phyloP scores from a whole-genome alignment of 1,140 invertebrate genomes.

The Drosophila saltans region DNA sequence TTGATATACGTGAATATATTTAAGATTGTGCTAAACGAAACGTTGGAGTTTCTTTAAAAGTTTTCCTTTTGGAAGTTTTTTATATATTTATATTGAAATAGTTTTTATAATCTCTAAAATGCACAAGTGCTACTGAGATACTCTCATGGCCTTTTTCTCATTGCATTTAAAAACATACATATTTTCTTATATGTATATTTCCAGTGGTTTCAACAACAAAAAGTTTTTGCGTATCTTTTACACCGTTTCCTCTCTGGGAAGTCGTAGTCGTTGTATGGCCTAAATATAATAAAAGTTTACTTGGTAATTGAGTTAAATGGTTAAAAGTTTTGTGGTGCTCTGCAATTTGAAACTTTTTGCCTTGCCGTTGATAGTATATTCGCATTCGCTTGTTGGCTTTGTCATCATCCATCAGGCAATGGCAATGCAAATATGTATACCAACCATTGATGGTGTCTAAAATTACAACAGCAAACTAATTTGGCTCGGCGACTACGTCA shows the following conservation, averaged over 20 bases:
- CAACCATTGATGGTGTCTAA: constrained; percentile 58
- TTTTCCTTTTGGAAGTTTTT: neutral
- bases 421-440: constrained; percentile 27
- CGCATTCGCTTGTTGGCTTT: constrained; percentile 18
- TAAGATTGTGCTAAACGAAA: too few species aligned
- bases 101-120: neutral
- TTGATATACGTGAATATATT: too few species aligned
- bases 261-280: constrained; percentile 7
- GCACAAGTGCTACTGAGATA: neutral
- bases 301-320: constrained; percentile 70
- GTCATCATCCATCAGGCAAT: constrained; percentile 46
- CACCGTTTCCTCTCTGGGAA: neutral
- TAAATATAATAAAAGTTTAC: constrained; percentile 39
- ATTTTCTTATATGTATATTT: neutral
- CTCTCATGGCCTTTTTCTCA: too few species aligned
- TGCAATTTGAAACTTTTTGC: constrained; percentile 47
- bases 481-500: constrained; percentile 67
- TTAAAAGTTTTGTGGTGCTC: constrained; percentile 44
- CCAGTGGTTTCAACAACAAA: neutral
- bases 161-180: too few species aligned
- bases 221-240: constrained; percentile 11
- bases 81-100: neutral
- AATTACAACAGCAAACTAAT: constrained; percentile 64
- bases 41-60: too few species aligned
- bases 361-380: constrained; percentile 13